These are phyloP conservation scores for Anas platyrhynchos DNA, from an alignment of 2,113 vertebrate genomes.

Conservation along the genomic window DNA sequence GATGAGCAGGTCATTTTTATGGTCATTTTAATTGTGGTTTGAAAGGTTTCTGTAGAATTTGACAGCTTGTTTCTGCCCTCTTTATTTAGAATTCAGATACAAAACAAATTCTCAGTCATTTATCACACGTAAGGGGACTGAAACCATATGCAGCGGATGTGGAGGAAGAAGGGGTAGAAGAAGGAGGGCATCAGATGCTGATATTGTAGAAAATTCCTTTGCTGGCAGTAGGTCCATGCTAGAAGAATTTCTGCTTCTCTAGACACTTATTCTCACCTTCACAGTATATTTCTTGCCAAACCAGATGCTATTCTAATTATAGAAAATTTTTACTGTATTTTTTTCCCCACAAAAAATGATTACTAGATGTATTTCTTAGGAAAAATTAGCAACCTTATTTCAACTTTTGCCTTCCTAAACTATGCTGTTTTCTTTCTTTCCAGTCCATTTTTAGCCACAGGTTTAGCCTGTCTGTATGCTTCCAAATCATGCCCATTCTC, in stretches of 20 bases:
- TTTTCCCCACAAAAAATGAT: background rate
- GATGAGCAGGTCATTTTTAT: background rate
- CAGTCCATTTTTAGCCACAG: background rate
- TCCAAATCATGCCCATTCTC: background rate
- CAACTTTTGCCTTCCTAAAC: background rate
- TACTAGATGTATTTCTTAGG: background rate
- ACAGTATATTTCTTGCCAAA: slow-evolving; percentile 24
- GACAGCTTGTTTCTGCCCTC: background rate
- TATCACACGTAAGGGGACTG: background rate
- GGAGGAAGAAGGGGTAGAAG: background rate
- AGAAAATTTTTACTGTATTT: background rate
- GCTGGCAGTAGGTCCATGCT: background rate
- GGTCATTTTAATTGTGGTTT: background rate
- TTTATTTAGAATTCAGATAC: background rate
- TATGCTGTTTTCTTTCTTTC: background rate
- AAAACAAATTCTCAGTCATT: background rate
- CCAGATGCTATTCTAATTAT: slow-evolving; percentile 16
- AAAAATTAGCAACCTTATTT: background rate
- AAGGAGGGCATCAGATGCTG: background rate
- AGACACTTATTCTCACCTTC: background rate
- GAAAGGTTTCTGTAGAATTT: background rate
- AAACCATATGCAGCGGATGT: background rate
- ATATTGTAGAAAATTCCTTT: background rate
- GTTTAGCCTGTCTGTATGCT: background rate
- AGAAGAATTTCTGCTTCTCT: slow-evolving; percentile 13